Base-by-base conservation (phyloP, 2,888 invertebrate species). In the Stenolophus ochropezus region DNA sequence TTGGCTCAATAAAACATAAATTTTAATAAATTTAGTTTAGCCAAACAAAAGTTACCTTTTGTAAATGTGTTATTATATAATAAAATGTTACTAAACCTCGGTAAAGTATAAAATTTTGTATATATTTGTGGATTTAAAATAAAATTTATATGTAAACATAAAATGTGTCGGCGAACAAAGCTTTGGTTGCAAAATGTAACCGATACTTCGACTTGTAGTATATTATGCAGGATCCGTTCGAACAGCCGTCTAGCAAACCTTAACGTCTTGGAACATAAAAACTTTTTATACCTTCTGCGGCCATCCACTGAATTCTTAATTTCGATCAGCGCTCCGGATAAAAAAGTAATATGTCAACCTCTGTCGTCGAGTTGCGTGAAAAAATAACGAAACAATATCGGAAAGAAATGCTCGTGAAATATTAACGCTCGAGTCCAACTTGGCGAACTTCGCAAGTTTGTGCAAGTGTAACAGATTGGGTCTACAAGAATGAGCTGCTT, bases 231-330 rank as follows among this genome's bases (percentile, higher is more conserved):
- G 61, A 61, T 61, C 23, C 23, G 61, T 23, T 61, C 61, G 61
- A 61, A 61, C 61, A 25, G 61, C 56, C 56, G 27, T 25, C 61
- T 14, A 61, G 14, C 61, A 61, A 16, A 33, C 65, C 33, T 33
- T 33, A 33, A 33, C 33, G 33, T 69, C 33, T 42, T 8, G 33
- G 16, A 69, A 33, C 65, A 69, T 69, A 69, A 73, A 73, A 73
- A 49, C 49, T 73, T 69, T 73, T 73, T 73, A 73, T 73, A 23
- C 73, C 49, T 49, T 73, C 49, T 11, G 21, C 16, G 69, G 49
- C 73, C 20, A 49, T 73, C 73, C 73, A 49, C 73, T 73, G 73
- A 73, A 49, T 73, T 73, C 73, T 73, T 73, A 73, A 73, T 73
- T 73, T 73, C 73, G 73, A 73, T 73, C 49, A 49, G 23, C 47